These are phyloP conservation scores for Physocephala rufipes DNA, from an alignment of 2,888 invertebrate species.

Conservation along the genomic window DNA sequence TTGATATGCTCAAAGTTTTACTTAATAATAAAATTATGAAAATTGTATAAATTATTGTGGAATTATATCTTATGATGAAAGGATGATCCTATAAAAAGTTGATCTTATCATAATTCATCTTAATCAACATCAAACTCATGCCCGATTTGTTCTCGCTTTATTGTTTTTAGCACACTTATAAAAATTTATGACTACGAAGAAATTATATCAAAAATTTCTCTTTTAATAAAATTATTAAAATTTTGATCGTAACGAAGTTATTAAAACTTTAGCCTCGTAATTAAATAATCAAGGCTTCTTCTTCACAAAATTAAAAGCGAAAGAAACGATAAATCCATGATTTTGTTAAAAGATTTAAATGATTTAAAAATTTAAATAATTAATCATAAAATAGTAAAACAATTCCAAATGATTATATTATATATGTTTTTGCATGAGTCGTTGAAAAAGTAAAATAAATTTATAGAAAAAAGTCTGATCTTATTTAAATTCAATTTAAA, in stretches of 20 bases:
- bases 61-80: no score
- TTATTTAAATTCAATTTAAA: background rate
- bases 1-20: no score
- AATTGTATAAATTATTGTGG: no score
- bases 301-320: background rate
- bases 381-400: background rate
- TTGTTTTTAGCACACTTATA: no score
- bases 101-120: no score
- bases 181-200: background rate
- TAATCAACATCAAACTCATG: no score
- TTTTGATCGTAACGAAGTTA: background rate
- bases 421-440: constrained; percentile 37
- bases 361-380: background rate
- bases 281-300: background rate
- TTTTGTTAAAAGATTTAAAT: background rate
- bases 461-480: constrained; percentile 16
- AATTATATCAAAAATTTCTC: background rate
- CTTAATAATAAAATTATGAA: no score
- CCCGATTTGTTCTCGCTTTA: no score
- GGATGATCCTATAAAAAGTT: no score
- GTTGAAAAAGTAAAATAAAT: constrained; percentile 34
- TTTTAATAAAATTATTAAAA: background rate
- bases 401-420: constrained; percentile 26
- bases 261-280: background rate
- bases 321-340: background rate